These are phyloP conservation scores for Catharus fuscescens DNA, from an alignment of 2,113 vertebrate genomes.

Conservation along the genomic window DNA sequence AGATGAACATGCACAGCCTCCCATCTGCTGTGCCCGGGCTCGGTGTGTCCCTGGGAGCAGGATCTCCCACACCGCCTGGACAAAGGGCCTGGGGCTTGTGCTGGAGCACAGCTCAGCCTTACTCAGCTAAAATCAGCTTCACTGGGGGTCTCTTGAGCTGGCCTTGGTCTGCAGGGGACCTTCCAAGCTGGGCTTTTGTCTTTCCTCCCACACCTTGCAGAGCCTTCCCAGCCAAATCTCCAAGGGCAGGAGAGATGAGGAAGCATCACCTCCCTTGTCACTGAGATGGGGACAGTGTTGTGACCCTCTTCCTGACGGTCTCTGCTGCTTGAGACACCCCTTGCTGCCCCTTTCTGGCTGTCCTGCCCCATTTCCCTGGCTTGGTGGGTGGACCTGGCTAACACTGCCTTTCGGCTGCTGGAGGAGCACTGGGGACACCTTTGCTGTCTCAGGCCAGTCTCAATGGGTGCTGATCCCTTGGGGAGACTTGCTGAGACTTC, in stretches of 20 bases:
- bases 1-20: not conserved
- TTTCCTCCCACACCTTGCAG: not conserved
- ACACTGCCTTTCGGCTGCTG: not conserved
- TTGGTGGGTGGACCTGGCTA: not conserved
- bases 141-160: not conserved
- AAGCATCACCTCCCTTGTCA: not conserved
- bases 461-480: not conserved
- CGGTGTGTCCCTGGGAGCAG: not conserved
- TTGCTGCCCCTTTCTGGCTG: not conserved
- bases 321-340: not conserved
- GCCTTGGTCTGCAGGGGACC: not conserved
- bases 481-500: not conserved
- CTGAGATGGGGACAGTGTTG: not conserved
- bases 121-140: not conserved
- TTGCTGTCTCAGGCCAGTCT: not conserved
- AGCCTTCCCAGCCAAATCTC: not conserved
- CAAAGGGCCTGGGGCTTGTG: not conserved
- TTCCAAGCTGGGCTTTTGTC: not conserved
- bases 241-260: too few relatives aligned
- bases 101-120: not conserved
- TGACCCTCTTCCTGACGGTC: not conserved
- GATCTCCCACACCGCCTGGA: not conserved
- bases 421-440: accelerated
- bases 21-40: not conserved
- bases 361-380: not conserved